A percentile compares a stretch with the other conserved stretches of the same genome.
These are phyloP conservation scores for Apamea monoglypha DNA, from an alignment of 2,888 invertebrate genomes.

Conservation along the genomic window DNA sequence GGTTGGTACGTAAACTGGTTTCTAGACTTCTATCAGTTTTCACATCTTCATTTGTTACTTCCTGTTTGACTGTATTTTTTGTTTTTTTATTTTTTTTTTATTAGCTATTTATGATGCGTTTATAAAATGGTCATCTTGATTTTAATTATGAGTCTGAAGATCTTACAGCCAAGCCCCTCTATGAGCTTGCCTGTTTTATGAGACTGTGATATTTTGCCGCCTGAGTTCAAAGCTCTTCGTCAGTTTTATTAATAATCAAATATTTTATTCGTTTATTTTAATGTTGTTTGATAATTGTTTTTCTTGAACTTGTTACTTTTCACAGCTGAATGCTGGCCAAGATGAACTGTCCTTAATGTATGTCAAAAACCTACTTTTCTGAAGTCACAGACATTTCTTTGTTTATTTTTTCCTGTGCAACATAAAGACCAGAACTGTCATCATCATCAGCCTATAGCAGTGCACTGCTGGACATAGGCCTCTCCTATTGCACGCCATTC, in stretches of 20 bases:
- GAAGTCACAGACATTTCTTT: background rate
- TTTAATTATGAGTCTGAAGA: background rate
- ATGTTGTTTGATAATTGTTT: background rate
- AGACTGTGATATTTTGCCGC: background rate
- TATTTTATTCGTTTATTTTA: background rate
- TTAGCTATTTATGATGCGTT: background rate
- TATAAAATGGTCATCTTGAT: conserved; percentile 4
- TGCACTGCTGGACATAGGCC: no score
- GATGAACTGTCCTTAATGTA: background rate
- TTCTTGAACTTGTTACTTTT: conserved; percentile 10
- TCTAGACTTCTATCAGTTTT: background rate
- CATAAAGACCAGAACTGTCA: background rate
- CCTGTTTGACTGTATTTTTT: conserved; percentile 26
- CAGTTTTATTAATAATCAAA: background rate
- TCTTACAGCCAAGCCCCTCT: background rate
- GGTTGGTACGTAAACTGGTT: conserved; percentile 38
- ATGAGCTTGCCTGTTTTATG: conserved; percentile 2
- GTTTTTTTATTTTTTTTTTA: background rate
- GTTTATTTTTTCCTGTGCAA: background rate
- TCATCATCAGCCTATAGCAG: no score
- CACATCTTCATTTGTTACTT: conserved; percentile 15
- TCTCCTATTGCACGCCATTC: no score
- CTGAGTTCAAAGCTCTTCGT: background rate
- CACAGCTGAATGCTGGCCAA: background rate
- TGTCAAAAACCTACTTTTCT: background rate